Evolutionary conservation across 2,113 vertebrate genomes (phyloP).

Genomic region (Cardinalis cardinalis): DNA sequence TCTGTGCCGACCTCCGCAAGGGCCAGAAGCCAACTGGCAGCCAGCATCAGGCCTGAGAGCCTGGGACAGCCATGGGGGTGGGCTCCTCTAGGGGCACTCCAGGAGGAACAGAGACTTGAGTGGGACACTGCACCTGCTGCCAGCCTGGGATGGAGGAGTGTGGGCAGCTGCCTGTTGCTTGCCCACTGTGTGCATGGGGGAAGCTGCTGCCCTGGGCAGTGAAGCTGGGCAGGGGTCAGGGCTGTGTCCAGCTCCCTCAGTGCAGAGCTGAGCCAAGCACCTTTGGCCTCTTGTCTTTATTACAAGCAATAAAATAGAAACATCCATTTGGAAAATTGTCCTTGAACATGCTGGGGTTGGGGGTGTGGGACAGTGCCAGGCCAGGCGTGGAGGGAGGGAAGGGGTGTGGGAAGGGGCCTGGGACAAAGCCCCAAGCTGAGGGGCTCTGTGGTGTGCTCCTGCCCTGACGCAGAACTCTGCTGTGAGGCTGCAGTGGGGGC

Average conservation of each 20-base stretch:
- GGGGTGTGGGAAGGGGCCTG: background rate
- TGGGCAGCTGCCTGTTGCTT: background rate
- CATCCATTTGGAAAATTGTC: conserved; percentile 70
- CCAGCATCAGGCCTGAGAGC: background rate
- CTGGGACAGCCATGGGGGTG: background rate
- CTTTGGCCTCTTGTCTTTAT: conserved; percentile 69
- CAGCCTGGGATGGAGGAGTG: background rate
- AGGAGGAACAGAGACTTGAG: background rate
- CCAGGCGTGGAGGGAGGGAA: background rate
- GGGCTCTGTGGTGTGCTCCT: background rate
- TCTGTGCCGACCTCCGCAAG: conserved; percentile 87
- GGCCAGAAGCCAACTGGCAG: conserved; percentile 59
- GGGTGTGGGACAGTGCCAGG: background rate
- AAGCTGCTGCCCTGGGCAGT: background rate
- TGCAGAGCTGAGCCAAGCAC: background rate
- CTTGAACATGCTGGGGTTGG: background rate
- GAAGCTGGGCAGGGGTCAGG: background rate
- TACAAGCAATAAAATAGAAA: conserved; percentile 78
- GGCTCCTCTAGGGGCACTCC: background rate
- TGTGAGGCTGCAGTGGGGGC: background rate
- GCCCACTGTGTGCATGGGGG: background rate
- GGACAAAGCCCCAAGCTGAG: background rate
- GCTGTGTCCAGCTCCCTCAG: background rate
- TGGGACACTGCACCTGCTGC: background rate
- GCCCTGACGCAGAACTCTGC: background rate